Evolutionary conservation across 1,140 invertebrate genomes (phyloP).

Genomic region (Saccostrea echinata): DNA sequence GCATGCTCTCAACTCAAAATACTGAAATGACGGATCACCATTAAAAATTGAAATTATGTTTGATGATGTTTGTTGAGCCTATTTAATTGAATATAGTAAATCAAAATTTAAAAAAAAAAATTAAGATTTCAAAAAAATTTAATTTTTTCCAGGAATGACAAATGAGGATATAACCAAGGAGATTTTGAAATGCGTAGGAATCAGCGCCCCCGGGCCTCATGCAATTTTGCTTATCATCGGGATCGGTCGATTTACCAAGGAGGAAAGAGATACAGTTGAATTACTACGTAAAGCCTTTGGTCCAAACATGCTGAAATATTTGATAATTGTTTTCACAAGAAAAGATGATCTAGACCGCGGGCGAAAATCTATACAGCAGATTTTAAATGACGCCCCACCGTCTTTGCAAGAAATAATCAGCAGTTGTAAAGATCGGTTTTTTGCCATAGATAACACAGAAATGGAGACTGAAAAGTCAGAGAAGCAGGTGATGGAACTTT

Average conservation of each 20-base stretch:
- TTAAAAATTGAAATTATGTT: too few species aligned
- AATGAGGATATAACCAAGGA: constrained; percentile 47
- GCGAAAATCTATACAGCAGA: constrained; percentile 17
- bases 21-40: too few species aligned
- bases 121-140: too few species aligned
- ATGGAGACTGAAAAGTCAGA: background rate
- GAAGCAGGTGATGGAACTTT: background rate
- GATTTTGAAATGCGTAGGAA: constrained; percentile 55
- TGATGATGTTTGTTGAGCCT: too few species aligned
- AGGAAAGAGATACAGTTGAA: constrained; percentile 36
- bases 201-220: constrained; percentile 57
- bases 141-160: constrained; percentile 12
- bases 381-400: constrained; percentile 14
- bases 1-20: too few species aligned
- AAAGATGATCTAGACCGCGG: constrained; percentile 46
- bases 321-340: constrained; percentile 51
- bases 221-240: constrained; percentile 52
- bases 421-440: constrained; percentile 23
- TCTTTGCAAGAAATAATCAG: constrained; percentile 15
- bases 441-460: constrained; percentile 42
- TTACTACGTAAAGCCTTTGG: constrained; percentile 44
- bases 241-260: constrained; percentile 53
- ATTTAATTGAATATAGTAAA: too few species aligned
- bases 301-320: constrained; percentile 46
- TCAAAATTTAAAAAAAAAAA: too few species aligned